Percentiles rank a stretch among this genome's conserved stretches.
Conservation (phyloP, 2,113 vertebrate species). For the Gallinago undulata region DNA sequence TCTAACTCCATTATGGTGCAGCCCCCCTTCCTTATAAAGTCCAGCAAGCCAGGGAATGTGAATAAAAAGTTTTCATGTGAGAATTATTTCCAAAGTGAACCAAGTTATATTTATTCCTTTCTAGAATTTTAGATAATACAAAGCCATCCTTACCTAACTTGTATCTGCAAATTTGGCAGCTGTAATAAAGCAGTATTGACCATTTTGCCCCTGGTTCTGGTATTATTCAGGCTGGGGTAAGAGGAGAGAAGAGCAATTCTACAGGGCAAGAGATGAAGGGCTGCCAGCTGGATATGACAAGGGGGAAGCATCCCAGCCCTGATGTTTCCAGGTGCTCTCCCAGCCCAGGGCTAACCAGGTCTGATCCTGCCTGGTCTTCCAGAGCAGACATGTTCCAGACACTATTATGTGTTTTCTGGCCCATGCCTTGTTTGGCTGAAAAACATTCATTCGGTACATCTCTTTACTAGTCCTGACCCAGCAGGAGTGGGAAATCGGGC, state of each 20-base stretch:
- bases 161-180: neutral
- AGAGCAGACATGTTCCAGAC: neutral
- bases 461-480: neutral
- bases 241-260: neutral
- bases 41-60: neutral
- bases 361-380: neutral
- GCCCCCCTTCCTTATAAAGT: neutral
- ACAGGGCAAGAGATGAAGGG: accelerated
- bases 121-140: neutral
- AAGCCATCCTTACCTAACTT: neutral
- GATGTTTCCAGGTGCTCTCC: neutral
- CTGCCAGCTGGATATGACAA: neutral
- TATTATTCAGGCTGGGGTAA: neutral
- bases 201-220: neutral
- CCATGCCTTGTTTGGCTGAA: neutral
- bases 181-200: neutral
- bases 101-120: neutral
- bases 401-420: neutral
- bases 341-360: accelerated
- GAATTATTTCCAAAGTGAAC: neutral
- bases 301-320: neutral
- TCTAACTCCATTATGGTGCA: neutral
- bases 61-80: neutral
- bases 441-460: neutral
- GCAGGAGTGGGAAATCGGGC: neutral